Evolutionary conservation across 1,140 invertebrate genomes (phyloP), one percentile per base, ranked within the genome.

Genomic region (Meloidogyne hapla): DNA sequence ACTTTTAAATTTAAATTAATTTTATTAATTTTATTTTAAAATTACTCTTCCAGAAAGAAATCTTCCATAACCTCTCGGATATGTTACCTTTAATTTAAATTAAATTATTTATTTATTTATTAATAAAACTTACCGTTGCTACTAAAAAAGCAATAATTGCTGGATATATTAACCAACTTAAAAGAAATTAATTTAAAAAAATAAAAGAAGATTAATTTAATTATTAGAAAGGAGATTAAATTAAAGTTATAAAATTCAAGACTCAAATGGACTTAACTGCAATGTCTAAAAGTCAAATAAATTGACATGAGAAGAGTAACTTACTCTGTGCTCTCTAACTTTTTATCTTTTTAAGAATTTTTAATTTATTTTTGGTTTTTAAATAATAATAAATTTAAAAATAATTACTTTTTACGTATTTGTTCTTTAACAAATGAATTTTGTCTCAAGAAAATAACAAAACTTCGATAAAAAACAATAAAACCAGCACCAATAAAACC

Each of bases 121-220:
- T 21, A 70, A 45, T 25, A 38, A n/a, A 67, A 9, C n/a, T 25
- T 67, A 28, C 28, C 15, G 61, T 21, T 42, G 69, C 69, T 26
- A 86, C 85, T 62, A 87, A 62, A 42, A 86, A 85, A 5, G 84
- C 78, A 33, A 86, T 63, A 4, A 86, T 74, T 13, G 80, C 71
- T 15, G 84, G 84, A 72, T 87, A 86, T 3, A 84, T 79, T 9
- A 87, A 77, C 84, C 85, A 87, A 56, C 84, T 86, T 28, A 67
- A 85, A 82, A n/a, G n/a, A n/a, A n/a, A n/a, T n/a, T n/a, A n/a
- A n/a, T 65, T 13, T 18, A 61, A 4, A 15, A 12, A n/a, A 72
- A 13, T 69, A 18, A 33, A 26, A 21, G 9, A 71, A 40, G 23
- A 15, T 45, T 15, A 28, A 48, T 45, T 9, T 28, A 2, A 23